Conservation (phyloP, 2,888 invertebrate species). For the Cataglyphis cursor region DNA sequence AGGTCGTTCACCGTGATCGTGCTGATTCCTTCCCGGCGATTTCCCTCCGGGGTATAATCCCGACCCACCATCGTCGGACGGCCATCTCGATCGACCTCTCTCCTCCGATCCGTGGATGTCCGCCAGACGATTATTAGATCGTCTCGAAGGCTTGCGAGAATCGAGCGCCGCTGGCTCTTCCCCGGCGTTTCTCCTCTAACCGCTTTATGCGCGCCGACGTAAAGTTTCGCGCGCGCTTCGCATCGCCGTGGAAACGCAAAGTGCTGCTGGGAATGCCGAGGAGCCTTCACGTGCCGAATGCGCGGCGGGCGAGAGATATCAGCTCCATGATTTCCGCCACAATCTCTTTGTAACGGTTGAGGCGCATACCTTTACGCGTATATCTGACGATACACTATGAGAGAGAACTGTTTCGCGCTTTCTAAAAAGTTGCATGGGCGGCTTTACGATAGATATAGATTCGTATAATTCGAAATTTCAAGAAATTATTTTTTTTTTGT, state of each 20-base stretch:
- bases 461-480: background rate
- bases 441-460: background rate
- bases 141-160: slow-evolving; percentile 42
- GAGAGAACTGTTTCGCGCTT: background rate
- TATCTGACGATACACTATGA: slow-evolving; percentile 17
- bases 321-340: slow-evolving; percentile 26
- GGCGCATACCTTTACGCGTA: slow-evolving; percentile 17
- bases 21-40: slow-evolving; percentile 76
- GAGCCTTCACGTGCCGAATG: slow-evolving; percentile 45
- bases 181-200: slow-evolving; percentile 8
- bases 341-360: slow-evolving; percentile 26
- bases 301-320: slow-evolving; percentile 40
- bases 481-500: background rate
- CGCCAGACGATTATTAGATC: slow-evolving; percentile 73
- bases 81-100: slow-evolving; percentile 63
- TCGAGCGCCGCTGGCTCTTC: slow-evolving; percentile 20
- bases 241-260: slow-evolving; percentile 43
- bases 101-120: slow-evolving; percentile 44
- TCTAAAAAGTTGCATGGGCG: background rate
- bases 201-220: slow-evolving; percentile 46
- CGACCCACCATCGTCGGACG: slow-evolving; percentile 51
- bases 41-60: slow-evolving; percentile 73
- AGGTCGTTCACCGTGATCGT: slow-evolving; percentile 76
- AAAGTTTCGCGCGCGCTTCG: slow-evolving; percentile 32
- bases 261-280: slow-evolving; percentile 46